Evolutionary conservation across 2,797 vertebrate genomes (phyloP), one percentile per base, ranked within the genome.

Genomic region (Pipistrellus kuhlii): DNA sequence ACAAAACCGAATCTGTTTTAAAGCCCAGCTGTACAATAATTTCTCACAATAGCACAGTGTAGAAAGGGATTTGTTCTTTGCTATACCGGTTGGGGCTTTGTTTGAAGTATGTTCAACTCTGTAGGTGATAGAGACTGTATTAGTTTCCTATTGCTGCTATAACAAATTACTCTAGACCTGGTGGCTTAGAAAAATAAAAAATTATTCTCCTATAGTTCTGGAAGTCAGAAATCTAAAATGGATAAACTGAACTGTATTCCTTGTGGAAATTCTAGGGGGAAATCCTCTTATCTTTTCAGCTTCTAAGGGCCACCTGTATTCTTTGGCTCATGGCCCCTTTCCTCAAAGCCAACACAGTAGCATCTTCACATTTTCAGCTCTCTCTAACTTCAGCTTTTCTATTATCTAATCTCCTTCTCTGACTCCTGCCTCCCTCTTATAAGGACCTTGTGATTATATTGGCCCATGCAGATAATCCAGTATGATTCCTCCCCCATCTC

Each of bases 1-100:
- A 90, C 95, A 95, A 95, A 96, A 94, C 35, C 44, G 64, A 96
- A 95, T 95, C 55, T 66, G 66, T 95, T 88, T 93, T 93, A 64
- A 95, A 95, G 66, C 90, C 77, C 97, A 94, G 95, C 93, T 97
- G 94, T 90, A 90, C 71, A 88, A 21, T 78, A 72, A 55, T 91
- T 75, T 95, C 82, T 95, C 69, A 88, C 95, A 95, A 72, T 76
- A 78, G 91, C 77, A 48, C 11, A 8, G 1, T 0, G 3, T 78
- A 64, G 46, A 77, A 69, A 23, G 57, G 18, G 23, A 66, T 85
- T 51, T 90, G 51, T 85, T 62, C 25, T 41, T 92, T 41, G 23
- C 30, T 72, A 0, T 78, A 17, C n/a, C 32, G 85, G 41, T 14
- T 86, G 46, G 68, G 64, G 35, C 38, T 78, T 89, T 75, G 62